phyloP scores from a whole-genome alignment of 1,140 invertebrate species.

The Plodia interpunctella region DNA sequence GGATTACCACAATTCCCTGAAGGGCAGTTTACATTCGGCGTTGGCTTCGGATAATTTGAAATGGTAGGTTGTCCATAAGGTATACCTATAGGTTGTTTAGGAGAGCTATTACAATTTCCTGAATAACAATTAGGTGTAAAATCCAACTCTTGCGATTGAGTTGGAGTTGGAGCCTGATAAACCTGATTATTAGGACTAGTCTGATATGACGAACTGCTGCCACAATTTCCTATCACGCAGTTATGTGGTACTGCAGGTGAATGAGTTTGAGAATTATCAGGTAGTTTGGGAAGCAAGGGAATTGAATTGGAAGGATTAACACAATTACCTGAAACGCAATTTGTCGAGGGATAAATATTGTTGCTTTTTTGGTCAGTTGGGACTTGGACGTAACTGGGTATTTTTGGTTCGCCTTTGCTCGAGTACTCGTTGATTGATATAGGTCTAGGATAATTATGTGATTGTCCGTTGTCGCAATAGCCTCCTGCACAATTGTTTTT shows the following conservation, averaged over 20 bases:
- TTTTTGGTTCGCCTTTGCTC: constrained; percentile 25
- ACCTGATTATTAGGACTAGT: background rate
- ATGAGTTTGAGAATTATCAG: constrained; percentile 9
- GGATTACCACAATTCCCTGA: constrained; percentile 8
- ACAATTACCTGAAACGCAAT: constrained; percentile 4
- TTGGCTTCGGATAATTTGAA: background rate
- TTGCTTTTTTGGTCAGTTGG: background rate
- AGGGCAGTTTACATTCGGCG: background rate
- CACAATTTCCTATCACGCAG: constrained; percentile 21
- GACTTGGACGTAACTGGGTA: background rate
- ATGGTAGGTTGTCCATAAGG: background rate
- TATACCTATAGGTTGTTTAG: background rate
- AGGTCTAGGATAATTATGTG: background rate
- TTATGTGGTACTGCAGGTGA: background rate
- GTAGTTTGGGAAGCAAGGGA: constrained; percentile 15
- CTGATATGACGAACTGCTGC: background rate
- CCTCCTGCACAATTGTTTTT: background rate
- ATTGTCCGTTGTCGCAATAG: background rate
- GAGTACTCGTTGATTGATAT: background rate
- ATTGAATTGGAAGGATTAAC: constrained; percentile 30
- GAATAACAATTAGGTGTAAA: background rate
- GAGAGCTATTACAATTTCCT: background rate
- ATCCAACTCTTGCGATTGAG: background rate
- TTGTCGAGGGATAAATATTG: background rate
- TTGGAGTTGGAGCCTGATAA: background rate